Percentiles rank a stretch among this genome's conserved stretches.
Evolutionary conservation across 2,888 invertebrate genomes (phyloP).

Genomic region (Drosophila testacea): DNA sequence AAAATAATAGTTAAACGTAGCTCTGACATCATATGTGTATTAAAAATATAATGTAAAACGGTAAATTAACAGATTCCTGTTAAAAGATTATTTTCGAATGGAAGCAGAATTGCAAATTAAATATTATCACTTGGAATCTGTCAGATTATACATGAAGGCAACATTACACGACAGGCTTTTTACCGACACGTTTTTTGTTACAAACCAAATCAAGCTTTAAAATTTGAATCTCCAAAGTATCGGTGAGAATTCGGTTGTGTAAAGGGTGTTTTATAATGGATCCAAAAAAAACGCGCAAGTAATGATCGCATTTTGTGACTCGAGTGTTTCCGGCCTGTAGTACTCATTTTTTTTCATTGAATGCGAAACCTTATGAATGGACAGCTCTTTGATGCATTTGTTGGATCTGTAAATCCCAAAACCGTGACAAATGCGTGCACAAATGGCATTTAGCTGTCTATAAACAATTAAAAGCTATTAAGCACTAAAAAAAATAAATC

Average conservation of each 20-base stretch:
- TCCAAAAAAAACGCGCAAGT: not conserved
- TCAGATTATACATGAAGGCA: too few species aligned
- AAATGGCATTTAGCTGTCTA: constrained; percentile 13
- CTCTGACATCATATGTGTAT: constrained; percentile 12
- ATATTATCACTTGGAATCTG: not conserved
- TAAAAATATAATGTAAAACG: too few species aligned
- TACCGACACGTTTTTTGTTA: too few species aligned
- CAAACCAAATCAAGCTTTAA: too few species aligned
- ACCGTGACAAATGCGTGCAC: constrained; percentile 19
- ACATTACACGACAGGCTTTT: too few species aligned
- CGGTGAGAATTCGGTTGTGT: too few species aligned
- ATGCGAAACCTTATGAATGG: constrained; percentile 16
- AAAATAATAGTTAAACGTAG: not conserved
- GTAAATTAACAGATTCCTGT: too few species aligned
- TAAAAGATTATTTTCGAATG: too few species aligned
- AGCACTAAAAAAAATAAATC: not conserved
- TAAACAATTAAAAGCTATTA: constrained; percentile 20
- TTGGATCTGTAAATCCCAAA: constrained; percentile 5
- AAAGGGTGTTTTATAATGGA: too few species aligned
- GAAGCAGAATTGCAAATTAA: too few species aligned
- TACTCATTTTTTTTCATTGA: constrained; percentile 7
- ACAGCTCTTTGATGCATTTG: constrained; percentile 1
- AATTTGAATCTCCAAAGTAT: too few species aligned
- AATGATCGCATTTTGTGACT: not conserved
- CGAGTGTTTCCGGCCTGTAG: constrained; percentile 9